Evolutionary conservation across 2,888 invertebrate species (phyloP).

Genomic region (Palloptera scutellata): DNA sequence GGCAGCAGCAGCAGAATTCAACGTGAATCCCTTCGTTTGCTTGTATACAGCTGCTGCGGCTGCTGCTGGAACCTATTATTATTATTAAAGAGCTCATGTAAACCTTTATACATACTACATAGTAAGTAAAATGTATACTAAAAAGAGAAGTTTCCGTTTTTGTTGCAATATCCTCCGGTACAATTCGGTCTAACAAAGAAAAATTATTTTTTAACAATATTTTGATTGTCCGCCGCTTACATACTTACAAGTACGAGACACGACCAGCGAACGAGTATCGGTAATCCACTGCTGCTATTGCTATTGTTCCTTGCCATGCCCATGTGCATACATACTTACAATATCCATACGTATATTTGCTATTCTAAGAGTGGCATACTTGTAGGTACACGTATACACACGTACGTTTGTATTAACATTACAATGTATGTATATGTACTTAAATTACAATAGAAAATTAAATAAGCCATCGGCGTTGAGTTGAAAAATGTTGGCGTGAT

Average conservation of each 20-base stretch:
- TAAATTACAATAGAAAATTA: conserved; percentile 25
- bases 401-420: not conserved
- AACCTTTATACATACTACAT: no score
- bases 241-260: no score
- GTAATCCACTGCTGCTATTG: conserved; percentile 1
- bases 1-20: no score
- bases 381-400: not conserved
- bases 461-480: conserved; percentile 30
- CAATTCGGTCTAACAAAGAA: conserved; percentile 20
- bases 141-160: not conserved
- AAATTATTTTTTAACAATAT: conserved; percentile 38
- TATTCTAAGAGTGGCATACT: not conserved
- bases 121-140: no score
- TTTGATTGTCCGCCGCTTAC: conserved; percentile 32
- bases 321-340: not conserved
- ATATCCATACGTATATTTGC: no score
- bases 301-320: conserved; percentile 1
- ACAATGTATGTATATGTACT: not conserved
- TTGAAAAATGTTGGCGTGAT: conserved; percentile 8
- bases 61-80: no score
- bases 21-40: no score
- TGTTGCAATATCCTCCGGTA: not conserved
- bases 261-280: no score
- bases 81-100: no score
- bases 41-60: no score